Evolutionary conservation across 2,888 invertebrate genomes (phyloP).

Genomic region (Xestia xanthographa): DNA sequence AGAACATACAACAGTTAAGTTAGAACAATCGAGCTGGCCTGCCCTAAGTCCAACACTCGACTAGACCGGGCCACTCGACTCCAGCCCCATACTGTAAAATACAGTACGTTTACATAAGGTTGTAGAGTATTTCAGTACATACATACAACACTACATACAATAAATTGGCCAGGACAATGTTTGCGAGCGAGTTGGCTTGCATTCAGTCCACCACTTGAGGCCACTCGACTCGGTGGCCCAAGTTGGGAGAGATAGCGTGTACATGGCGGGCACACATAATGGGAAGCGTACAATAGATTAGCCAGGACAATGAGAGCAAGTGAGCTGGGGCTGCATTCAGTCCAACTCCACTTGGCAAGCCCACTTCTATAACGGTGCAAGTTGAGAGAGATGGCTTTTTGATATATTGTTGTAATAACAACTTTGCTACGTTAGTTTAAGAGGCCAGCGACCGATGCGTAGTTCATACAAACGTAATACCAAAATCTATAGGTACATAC

Average conservation of each 20-base stretch:
- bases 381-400: background rate
- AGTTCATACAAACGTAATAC: no score
- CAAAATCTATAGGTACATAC: no score
- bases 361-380: constrained; percentile 11
- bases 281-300: constrained; percentile 36
- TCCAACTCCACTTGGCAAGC: constrained; percentile 22
- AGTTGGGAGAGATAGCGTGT: constrained; percentile 30
- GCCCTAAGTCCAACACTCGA: constrained; percentile 19
- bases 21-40: background rate
- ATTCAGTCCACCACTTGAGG: constrained; percentile 51
- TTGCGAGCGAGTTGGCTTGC: constrained; percentile 49
- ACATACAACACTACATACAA: constrained; percentile 14
- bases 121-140: constrained; percentile 9
- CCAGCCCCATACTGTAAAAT: constrained; percentile 8
- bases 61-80: constrained; percentile 35
- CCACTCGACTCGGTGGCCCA: constrained; percentile 46
- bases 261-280: constrained; percentile 28
- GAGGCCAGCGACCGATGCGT: no score
- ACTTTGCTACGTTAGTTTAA: background rate
- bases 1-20: background rate
- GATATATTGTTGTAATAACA: background rate
- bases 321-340: constrained; percentile 43
- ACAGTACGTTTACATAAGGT: constrained; percentile 8
- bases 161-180: constrained; percentile 50
- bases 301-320: constrained; percentile 30